Percentiles rank a stretch among this genome's conserved stretches.
These are phyloP conservation scores for Cirrhinus molitorella DNA, from an alignment of 2,797 vertebrate species.

Conservation along the genomic window DNA sequence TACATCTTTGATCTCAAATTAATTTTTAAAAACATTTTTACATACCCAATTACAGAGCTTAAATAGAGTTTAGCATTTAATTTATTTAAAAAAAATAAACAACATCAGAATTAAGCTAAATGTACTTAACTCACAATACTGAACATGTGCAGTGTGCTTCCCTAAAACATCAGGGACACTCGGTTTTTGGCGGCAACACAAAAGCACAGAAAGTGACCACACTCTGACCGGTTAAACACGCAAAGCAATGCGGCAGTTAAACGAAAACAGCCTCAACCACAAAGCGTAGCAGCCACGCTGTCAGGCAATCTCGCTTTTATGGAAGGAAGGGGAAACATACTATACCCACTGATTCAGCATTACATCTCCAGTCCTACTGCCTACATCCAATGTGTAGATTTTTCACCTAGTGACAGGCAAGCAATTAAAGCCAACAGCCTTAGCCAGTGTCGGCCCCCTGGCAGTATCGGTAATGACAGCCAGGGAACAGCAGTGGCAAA, in stretches of 20 bases:
- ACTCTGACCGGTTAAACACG: background rate
- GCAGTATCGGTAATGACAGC: conserved; percentile 46
- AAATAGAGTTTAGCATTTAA: background rate
- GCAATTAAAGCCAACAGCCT: conserved; percentile 57
- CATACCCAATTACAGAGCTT: background rate
- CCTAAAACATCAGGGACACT: background rate
- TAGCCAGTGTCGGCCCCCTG: conserved; percentile 29
- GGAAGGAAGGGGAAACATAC: conserved; percentile 19
- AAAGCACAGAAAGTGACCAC: background rate
- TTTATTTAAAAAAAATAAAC: background rate
- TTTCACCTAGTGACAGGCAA: conserved; percentile 55
- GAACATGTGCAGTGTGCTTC: background rate
- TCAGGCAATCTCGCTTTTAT: conserved; percentile 12
- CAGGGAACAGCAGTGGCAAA: conserved; percentile 29
- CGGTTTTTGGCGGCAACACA: background rate
- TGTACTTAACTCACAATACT: background rate
- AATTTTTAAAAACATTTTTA: background rate
- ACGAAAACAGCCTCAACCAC: background rate
- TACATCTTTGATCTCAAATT: background rate
- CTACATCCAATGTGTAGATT: conserved; percentile 45
- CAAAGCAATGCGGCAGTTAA: background rate
- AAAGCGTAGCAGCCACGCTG: background rate
- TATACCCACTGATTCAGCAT: conserved; percentile 43
- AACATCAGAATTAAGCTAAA: background rate
- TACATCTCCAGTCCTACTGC: conserved; percentile 32